Percentiles rank a stretch among this genome's conserved stretches.
These are phyloP conservation scores for Empis livida DNA, from an alignment of 2,888 invertebrate genomes.

Conservation along the genomic window DNA sequence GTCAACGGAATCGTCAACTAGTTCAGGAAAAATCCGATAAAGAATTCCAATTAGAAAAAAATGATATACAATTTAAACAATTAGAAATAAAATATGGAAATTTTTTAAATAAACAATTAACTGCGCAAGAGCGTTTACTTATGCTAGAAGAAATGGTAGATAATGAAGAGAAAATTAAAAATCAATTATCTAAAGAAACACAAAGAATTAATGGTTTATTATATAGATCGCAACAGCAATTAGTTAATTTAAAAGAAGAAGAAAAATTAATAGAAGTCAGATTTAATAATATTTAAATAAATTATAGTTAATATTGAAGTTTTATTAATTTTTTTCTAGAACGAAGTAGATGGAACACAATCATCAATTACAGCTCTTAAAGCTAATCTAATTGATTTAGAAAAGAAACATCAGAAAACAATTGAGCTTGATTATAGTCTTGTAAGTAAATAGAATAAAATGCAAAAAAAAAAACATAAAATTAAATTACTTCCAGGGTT, in stretches of 20 bases:
- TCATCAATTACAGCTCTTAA: conserved; percentile 17
- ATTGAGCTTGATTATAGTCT: conserved; percentile 48
- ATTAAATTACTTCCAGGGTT: conserved; percentile 21
- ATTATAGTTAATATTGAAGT: neutral
- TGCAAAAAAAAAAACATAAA: neutral
- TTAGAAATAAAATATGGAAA: conserved; percentile 19
- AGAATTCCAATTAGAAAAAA: conserved; percentile 18
- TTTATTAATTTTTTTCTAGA: conserved; percentile 11
- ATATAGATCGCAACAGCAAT: conserved; percentile 28
- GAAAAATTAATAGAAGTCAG: conserved; percentile 18
- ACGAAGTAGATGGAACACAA: conserved; percentile 21
- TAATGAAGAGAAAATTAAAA: conserved; percentile 23
- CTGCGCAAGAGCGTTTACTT: conserved; percentile 27
- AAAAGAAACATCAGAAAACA: conserved; percentile 40
- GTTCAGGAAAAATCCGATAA: conserved; percentile 17
- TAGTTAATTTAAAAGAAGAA: conserved; percentile 23
- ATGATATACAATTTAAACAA: conserved; percentile 14
- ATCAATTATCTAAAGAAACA: conserved; percentile 23
- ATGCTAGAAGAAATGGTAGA: conserved; percentile 32
- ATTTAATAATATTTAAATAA: neutral
- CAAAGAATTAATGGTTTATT: conserved; percentile 24
- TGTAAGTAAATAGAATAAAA: conserved; percentile 27
- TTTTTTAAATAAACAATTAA: conserved; percentile 24
- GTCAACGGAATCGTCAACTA: conserved; percentile 25
- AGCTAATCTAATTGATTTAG: conserved; percentile 19